A percentile compares a stretch with the other conserved stretches of the same genome.
These are phyloP conservation scores for Dicrostonyx torquatus DNA, from an alignment of 2,797 vertebrate genomes.

Conservation along the genomic window DNA sequence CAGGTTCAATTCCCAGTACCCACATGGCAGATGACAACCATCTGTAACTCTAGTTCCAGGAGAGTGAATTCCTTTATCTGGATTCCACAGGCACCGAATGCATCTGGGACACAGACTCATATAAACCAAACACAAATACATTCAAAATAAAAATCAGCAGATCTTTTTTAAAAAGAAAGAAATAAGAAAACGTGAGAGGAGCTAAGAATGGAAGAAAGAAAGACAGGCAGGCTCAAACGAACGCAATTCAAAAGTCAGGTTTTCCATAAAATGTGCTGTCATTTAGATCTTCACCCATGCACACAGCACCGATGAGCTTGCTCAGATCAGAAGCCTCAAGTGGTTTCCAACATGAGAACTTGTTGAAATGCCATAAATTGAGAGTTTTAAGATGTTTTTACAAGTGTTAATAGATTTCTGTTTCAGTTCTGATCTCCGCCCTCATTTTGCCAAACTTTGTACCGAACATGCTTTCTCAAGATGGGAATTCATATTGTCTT, in stretches of 20 bases:
- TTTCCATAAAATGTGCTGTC: slow-evolving; percentile 44
- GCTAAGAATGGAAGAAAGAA: too few relatives aligned
- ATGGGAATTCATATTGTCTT: slow-evolving; percentile 61
- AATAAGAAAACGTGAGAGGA: neutral
- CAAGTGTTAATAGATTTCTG: slow-evolving; percentile 80
- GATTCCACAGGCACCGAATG: neutral
- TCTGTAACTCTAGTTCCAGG: neutral
- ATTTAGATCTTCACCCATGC: slow-evolving; percentile 69
- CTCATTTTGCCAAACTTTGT: slow-evolving; percentile 55
- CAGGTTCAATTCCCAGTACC: neutral
- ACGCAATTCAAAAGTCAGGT: slow-evolving; percentile 29
- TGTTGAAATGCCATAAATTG: slow-evolving; percentile 79
- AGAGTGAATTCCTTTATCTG: neutral
- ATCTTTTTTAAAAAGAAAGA: neutral
- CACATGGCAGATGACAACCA: neutral
- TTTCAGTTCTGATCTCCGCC: slow-evolving; percentile 34
- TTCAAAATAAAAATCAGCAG: neutral
- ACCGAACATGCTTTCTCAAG: slow-evolving; percentile 66
- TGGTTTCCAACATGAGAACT: slow-evolving; percentile 75
- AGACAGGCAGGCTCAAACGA: neutral
- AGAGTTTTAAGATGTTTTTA: slow-evolving; percentile 76
- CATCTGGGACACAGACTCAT: neutral
- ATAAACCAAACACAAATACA: neutral
- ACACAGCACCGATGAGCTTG: slow-evolving; percentile 66
- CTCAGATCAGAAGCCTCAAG: slow-evolving; percentile 68